Base-by-base conservation (phyloP, 2,888 invertebrate species). In the Trichacis sp. region DNA sequence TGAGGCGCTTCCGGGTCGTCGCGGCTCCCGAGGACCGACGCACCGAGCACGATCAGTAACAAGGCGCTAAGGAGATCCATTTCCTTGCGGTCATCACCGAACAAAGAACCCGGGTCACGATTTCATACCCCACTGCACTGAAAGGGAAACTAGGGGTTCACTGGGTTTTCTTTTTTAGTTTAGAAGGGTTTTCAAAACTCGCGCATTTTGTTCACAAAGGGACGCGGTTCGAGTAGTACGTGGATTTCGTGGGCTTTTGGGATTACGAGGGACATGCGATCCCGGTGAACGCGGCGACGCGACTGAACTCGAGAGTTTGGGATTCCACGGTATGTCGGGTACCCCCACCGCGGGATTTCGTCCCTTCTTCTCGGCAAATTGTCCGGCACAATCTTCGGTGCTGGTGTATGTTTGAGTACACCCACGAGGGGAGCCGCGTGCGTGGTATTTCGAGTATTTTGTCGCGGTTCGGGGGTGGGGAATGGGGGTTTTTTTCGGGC, bases 1-100 rank as follows among this genome's bases (percentile, higher is more conserved):
- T 88, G 88, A 73, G 91, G 91, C 61, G 90, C 88, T 81, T 89
- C 89, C 67, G 80, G 76, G 52, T 79, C 81, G 59, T 80, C 81
- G 55, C 9, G n/a, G 17, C 43, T 9, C 43, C 8, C 5, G 33
- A 76, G 76, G n/a, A 64, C 68, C 51, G 46, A 42, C 14, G 45
- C 52, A 24, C 36, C 49, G 62, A 63, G 60, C 50, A 65, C 52
- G 15, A 73, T 50, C 52, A 71, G 38, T 68, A 74, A 61, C 67
- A 73, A 30, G 43, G 19, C 8, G 19, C 11, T 19, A 62, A 70
- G 55, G 43, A 46, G 56, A 63, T 66, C 64, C 69, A 64, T 69
- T 55, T 54, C 65, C 47, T 60, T 62, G 53, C 62, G 59, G 57
- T 62, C 64, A 57, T 46, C 15, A 9, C 17, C 42, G 17, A 8